A percentile compares a stretch with the other conserved stretches of the same genome.
Conservation (phyloP, 1,140 invertebrate genomes). For the Drosophila malerkotliana region DNA sequence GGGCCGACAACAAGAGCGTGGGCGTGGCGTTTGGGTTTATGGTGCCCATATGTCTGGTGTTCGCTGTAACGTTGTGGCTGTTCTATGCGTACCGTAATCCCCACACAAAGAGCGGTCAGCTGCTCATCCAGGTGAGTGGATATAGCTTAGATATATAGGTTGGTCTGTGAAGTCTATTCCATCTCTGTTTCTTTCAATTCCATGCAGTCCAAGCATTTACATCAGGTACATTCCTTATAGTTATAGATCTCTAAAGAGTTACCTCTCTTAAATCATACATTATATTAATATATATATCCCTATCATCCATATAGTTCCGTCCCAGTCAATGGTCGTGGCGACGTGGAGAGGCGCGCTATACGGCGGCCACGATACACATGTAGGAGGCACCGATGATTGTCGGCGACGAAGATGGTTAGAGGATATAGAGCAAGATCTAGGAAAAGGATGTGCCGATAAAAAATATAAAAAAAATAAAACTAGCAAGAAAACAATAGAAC, state of each 20-base stretch:
- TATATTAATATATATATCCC: slow-evolving; percentile 2
- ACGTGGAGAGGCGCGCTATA: slow-evolving; percentile 94
- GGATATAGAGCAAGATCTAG: slow-evolving; percentile 25
- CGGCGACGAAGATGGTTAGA: slow-evolving; percentile 23
- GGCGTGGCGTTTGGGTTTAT: slow-evolving; percentile 77
- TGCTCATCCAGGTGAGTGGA: slow-evolving; percentile 94
- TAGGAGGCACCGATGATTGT: slow-evolving; percentile 79
- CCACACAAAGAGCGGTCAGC: slow-evolving; percentile 96
- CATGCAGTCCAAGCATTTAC: slow-evolving; percentile 83
- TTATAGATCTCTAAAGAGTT: too few relatives aligned
- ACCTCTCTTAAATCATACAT: background rate
- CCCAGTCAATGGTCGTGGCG: slow-evolving; percentile 96
- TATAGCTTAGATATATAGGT: too few relatives aligned
- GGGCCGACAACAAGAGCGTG: slow-evolving; percentile 63
- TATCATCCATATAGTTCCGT: slow-evolving; percentile 90
- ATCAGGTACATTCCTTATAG: slow-evolving; percentile 70
- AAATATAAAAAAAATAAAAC: background rate
- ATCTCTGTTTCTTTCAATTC: slow-evolving; percentile 38
- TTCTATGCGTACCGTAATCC: slow-evolving; percentile 98
- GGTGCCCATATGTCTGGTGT: slow-evolving; percentile 78
- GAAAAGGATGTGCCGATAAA: slow-evolving; percentile 20
- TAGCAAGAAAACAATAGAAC: slow-evolving; percentile 4
- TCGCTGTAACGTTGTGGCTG: slow-evolving; percentile 89
- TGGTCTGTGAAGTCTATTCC: background rate
- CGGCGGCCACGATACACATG: slow-evolving; percentile 96